Conservation (phyloP, 1,140 invertebrate species). For the Planococcus citri region DNA sequence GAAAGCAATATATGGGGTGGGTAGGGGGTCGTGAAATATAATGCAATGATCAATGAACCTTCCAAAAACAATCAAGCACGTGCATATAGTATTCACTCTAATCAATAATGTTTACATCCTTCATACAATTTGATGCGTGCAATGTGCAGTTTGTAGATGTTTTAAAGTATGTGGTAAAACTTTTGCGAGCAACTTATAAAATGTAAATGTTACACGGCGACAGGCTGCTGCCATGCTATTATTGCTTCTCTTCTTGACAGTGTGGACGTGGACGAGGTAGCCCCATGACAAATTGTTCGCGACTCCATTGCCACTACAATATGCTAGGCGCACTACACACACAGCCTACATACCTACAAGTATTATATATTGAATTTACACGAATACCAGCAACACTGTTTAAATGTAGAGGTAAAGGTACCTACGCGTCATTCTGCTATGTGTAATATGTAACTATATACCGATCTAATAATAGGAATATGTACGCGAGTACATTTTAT, state of each 20-base stretch:
- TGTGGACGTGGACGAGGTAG: background rate
- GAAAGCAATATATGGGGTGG: no score
- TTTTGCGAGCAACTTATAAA: slow-evolving; percentile 4
- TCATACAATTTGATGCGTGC: no score
- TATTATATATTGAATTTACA: no score
- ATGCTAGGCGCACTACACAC: background rate
- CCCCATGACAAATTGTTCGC: background rate
- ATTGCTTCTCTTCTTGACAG: slow-evolving; percentile 2
- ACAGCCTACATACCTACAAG: background rate
- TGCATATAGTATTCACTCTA: no score
- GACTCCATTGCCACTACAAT: background rate
- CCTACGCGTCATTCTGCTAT: background rate
- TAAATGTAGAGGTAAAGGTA: no score
- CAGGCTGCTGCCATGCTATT: background rate
- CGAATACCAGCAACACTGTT: no score
- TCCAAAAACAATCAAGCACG: no score
- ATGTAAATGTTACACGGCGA: slow-evolving; percentile 13
- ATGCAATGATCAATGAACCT: no score
- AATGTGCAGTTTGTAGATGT: no score
- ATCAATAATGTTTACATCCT: no score
- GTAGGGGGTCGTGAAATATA: no score
- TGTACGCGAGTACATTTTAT: background rate
- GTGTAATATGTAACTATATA: background rate
- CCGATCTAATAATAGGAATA: background rate
- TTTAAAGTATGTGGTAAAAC: background rate